phyloP scores from a whole-genome alignment of 2,113 vertebrate genomes.

The Odontophorus gujanensis region DNA sequence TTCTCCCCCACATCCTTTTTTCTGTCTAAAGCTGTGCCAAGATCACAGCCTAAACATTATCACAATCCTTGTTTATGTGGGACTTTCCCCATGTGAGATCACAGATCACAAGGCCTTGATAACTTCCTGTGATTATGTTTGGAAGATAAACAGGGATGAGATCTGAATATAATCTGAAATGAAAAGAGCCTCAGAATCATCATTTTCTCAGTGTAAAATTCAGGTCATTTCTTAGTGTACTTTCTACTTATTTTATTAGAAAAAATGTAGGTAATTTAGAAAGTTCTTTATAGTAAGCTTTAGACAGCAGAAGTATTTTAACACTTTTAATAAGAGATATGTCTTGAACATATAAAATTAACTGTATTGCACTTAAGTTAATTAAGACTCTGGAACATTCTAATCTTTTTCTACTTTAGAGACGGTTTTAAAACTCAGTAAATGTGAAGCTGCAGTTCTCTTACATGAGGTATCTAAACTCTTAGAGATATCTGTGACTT shows the following conservation, averaged over 20 bases:
- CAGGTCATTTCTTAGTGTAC: background rate
- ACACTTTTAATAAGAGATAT: background rate
- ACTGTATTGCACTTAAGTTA: background rate
- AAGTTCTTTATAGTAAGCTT: background rate
- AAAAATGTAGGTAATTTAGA: background rate
- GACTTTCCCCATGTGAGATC: background rate
- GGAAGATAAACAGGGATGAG: background rate
- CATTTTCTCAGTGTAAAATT: background rate
- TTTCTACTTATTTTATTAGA: background rate
- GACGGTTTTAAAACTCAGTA: background rate
- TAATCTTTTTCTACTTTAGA: background rate
- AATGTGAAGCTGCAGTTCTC: background rate
- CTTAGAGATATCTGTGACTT: background rate
- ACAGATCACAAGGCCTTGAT: background rate
- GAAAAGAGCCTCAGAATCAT: background rate
- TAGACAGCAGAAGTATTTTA: background rate
- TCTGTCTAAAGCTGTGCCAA: background rate
- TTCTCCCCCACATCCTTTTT: background rate
- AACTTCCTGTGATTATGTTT: background rate
- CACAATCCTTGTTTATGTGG: background rate
- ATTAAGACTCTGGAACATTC: background rate
- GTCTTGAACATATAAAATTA: background rate
- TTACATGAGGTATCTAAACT: background rate
- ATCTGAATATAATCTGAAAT: background rate
- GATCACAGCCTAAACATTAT: background rate